phyloP scores from a whole-genome alignment of 2,113 vertebrate genomes.

The Puffinus mauretanicus region DNA sequence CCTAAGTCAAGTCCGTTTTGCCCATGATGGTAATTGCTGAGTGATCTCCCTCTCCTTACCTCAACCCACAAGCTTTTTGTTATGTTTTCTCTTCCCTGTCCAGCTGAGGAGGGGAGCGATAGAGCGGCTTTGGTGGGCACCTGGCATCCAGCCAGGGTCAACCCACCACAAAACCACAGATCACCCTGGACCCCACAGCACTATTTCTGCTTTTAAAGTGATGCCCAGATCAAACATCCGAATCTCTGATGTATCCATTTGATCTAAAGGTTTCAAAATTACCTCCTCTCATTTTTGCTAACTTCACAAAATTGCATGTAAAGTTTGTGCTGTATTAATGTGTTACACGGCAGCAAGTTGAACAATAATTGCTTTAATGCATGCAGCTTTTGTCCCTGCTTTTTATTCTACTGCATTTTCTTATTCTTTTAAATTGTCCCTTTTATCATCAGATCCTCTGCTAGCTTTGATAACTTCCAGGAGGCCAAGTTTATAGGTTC shows the following conservation, averaged over 20 bases:
- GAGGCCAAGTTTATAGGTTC: constrained; percentile 10
- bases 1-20: background rate
- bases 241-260: background rate
- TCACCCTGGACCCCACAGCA: background rate
- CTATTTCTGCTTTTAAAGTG: background rate
- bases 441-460: constrained; percentile 7
- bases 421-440: background rate
- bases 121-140: background rate
- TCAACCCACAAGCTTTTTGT: background rate
- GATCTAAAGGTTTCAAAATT: background rate
- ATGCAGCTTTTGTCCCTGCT: background rate
- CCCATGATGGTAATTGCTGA: background rate
- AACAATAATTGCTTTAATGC: constrained; percentile 10
- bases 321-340: background rate
- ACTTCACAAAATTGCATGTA: background rate
- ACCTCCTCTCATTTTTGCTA: background rate
- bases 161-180: background rate
- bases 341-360: constrained; percentile 6
- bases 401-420: background rate
- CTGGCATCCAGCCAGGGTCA: background rate
- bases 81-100: background rate
- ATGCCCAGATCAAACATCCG: background rate
- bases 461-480: constrained; percentile 25
- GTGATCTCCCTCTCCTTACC: background rate
- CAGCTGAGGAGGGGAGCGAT: background rate